Conservation (phyloP, 2,797 vertebrate species). For the Parauchenoglanis ngamensis region DNA sequence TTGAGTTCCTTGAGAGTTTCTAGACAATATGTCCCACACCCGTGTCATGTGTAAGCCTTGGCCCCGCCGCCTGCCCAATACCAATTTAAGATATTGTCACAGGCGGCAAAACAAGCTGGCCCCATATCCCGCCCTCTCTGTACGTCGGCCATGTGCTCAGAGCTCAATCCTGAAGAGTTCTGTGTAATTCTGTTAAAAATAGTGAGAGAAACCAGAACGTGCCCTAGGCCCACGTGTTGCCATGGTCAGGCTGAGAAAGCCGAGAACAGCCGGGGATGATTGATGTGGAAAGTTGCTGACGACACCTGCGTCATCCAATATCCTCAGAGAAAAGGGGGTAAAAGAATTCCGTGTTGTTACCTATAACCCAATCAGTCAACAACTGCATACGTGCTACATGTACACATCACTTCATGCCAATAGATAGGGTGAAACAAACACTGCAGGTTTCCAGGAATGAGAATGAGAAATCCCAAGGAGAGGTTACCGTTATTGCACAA, state of each 20-base stretch:
- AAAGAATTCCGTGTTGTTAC: constrained; percentile 39
- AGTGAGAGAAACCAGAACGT: constrained; percentile 68
- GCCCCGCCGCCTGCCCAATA: constrained; percentile 54
- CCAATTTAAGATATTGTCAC: constrained; percentile 64
- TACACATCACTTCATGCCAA: background rate
- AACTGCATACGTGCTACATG: background rate
- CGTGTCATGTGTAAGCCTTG: constrained; percentile 14
- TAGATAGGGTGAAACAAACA: constrained; percentile 6
- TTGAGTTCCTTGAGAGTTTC: constrained; percentile 42
- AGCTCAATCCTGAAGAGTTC: constrained; percentile 76
- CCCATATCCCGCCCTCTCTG: constrained; percentile 32
- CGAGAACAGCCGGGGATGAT: constrained; percentile 66
- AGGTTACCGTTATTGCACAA: constrained; percentile 15
- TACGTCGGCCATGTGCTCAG: constrained; percentile 49
- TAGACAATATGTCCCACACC: constrained; percentile 36
- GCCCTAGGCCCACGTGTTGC: constrained; percentile 59
- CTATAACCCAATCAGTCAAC: constrained; percentile 7
- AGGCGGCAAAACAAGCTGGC: constrained; percentile 62
- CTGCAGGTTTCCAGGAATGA: constrained; percentile 35
- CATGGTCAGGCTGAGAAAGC: constrained; percentile 58
- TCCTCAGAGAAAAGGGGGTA: constrained; percentile 21
- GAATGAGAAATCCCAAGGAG: constrained; percentile 41
- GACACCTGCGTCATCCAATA: constrained; percentile 47
- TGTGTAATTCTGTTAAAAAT: constrained; percentile 88
- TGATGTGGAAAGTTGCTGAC: constrained; percentile 65